phyloP scores from a whole-genome alignment of 64 coral and sea anemone genomes.

The Montipora cactus region DNA sequence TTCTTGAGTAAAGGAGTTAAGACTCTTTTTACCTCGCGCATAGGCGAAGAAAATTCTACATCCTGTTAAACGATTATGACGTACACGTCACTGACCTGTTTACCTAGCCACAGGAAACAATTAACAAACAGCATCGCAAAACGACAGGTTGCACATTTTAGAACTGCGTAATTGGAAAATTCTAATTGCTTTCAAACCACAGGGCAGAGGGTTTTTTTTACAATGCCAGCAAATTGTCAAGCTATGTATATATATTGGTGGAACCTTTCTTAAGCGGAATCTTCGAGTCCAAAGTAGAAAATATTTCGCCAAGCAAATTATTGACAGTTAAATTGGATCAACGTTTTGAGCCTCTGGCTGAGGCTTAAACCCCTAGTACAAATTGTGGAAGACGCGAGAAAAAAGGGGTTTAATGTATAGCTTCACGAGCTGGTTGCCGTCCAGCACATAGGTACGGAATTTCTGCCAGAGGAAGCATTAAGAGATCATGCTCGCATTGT shows the following conservation, averaged over 20 bases:
- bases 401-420: not conserved
- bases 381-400: constrained; percentile 17
- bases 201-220: not conserved
- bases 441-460: not conserved
- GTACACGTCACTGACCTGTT: constrained; percentile 1
- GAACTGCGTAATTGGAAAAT: not conserved
- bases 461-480: not conserved
- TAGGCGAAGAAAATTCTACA: not conserved
- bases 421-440: not conserved
- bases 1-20: too few species aligned
- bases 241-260: not conserved
- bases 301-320: not conserved
- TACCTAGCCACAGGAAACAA: not conserved
- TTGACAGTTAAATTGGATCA: not conserved
- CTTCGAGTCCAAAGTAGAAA: not conserved
- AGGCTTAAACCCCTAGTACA: not conserved
- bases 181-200: constrained; percentile 18
- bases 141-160: constrained; percentile 13
- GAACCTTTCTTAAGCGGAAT: not conserved
- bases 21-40: not conserved
- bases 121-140: not conserved
- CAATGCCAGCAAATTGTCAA: not conserved
- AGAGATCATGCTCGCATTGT: not conserved
- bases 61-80: constrained; percentile 11
- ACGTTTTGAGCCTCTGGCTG: not conserved